Evolutionary conservation across 2,888 invertebrate genomes (phyloP).

Genomic region (Tetranychus truncatus): DNA sequence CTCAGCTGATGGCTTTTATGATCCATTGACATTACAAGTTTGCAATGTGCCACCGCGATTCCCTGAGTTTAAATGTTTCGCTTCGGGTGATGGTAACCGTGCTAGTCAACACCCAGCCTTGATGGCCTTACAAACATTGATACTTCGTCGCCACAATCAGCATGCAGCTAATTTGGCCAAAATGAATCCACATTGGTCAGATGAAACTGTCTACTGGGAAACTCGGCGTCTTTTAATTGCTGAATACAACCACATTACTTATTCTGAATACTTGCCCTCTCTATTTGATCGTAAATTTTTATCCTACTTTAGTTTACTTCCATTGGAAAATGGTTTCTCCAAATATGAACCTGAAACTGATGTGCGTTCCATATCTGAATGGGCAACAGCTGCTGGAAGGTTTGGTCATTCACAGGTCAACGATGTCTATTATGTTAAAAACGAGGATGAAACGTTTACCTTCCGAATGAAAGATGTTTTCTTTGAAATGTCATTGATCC

Average conservation of each 20-base stretch:
- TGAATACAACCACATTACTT: constrained; percentile 23
- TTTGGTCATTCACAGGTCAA: constrained; percentile 23
- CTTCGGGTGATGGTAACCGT: constrained; percentile 18
- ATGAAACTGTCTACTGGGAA: constrained; percentile 59
- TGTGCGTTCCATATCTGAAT: constrained; percentile 24
- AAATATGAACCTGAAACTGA: constrained; percentile 24
- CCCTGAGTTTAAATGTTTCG: constrained; percentile 18
- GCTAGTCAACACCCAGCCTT: constrained; percentile 18
- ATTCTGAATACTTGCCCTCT: constrained; percentile 24
- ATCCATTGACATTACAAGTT: constrained; percentile 8
- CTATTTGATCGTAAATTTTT: constrained; percentile 24
- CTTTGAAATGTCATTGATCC: constrained; percentile 20
- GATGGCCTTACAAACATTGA: constrained; percentile 52
- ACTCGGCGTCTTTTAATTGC: constrained; percentile 32
- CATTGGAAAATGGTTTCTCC: constrained; percentile 22
- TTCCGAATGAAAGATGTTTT: constrained; percentile 20
- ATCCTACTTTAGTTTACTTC: constrained; percentile 19
- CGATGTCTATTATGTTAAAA: constrained; percentile 18
- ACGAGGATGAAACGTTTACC: constrained; percentile 16
- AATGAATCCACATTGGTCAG: constrained; percentile 57
- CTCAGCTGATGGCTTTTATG: constrained; percentile 5
- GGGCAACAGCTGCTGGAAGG: constrained; percentile 23
- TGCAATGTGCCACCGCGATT: constrained; percentile 16
- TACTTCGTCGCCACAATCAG: constrained; percentile 67
- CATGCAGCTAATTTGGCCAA: constrained; percentile 44